Base-by-base conservation (phyloP, 1,140 invertebrate species). In the Heliothis virescens region DNA sequence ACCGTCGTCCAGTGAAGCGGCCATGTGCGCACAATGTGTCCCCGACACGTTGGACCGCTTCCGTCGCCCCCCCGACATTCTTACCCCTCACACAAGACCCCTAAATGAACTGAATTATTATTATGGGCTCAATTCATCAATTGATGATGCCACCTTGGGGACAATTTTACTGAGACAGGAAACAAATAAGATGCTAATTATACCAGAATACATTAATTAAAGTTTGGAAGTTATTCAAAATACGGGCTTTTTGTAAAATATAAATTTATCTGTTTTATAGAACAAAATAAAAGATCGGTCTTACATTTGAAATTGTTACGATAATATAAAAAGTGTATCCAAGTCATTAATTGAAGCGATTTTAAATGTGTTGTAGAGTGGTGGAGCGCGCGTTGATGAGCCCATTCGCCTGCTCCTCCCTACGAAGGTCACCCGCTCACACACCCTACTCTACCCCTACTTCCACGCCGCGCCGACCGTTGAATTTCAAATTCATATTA, bases 11-110 rank as follows among this genome's bases (percentile, higher is more conserved):
- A 83, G 80, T 67, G 81, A 73, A 77, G 82, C 73, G 67, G 80
- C 57, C 79, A 81, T 79, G 85, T 92, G 93, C 91, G 89, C 92
- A 93, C 91, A 91, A 92, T 92, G 93, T 93, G 91, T 87, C 80
- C 81, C 83, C n/a, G n/a, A 82, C 91, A 93, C 91, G 84, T 90
- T 91, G 80, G 60, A 78, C 78, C 79, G 74, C 82, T 87, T 90
- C 89, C 88, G 85, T 77, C 59, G 79, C 48, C 81, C 41, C 73
- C 18, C 76, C 52, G 13, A 72, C 73, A 76, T 77, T n/a, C 79
- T 82, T 55, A 76, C 47, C 48, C 29, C 60, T 47, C 72, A 18
- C 59, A 34, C 59, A 55, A 80, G 72, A 60, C 63, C 79, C 81
- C 62, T 75, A 60, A 76, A 76, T 63, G 74, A 76, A 13, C 59